These are phyloP conservation scores for Bradypodion ventrale DNA, from an alignment of 2,797 vertebrate genomes.

Conservation along the genomic window DNA sequence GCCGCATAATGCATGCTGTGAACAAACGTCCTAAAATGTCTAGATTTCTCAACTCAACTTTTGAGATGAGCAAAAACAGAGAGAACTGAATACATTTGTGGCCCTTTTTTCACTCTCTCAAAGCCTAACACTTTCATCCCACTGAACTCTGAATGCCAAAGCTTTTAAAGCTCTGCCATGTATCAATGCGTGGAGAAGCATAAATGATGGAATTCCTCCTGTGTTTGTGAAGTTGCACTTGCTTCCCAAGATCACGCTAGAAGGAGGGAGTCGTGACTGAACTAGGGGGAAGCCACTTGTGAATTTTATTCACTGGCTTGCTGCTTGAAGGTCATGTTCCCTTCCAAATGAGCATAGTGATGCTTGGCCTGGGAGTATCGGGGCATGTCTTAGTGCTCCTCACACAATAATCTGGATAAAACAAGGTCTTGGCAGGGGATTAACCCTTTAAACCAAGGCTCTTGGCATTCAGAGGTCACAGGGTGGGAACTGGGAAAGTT, in stretches of 20 bases:
- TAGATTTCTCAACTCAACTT: background rate
- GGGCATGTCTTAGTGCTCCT: background rate
- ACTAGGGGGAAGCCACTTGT: background rate
- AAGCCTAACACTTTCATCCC: background rate
- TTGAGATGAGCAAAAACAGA: background rate
- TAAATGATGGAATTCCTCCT: background rate
- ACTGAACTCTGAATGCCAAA: no score
- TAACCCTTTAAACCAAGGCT: slow-evolving; percentile 27
- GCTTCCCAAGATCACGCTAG: background rate
- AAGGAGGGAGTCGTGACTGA: background rate
- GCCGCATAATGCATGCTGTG: no score
- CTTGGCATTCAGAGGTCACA: slow-evolving; percentile 29
- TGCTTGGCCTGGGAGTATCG: background rate
- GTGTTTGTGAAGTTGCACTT: background rate
- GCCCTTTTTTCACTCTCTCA: background rate
- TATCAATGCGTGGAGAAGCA: background rate
- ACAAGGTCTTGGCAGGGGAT: slow-evolving; percentile 27
- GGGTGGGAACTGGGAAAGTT: background rate
- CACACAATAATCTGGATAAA: slow-evolving; percentile 30
- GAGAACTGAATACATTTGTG: background rate
- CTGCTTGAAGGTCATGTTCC: no score
- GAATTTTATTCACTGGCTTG: background rate
- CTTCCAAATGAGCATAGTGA: background rate
- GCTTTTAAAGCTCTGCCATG: background rate
- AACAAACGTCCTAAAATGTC: background rate